Conservation (phyloP, 64 coral and sea anemone species). For the Platygyra sinensis region DNA sequence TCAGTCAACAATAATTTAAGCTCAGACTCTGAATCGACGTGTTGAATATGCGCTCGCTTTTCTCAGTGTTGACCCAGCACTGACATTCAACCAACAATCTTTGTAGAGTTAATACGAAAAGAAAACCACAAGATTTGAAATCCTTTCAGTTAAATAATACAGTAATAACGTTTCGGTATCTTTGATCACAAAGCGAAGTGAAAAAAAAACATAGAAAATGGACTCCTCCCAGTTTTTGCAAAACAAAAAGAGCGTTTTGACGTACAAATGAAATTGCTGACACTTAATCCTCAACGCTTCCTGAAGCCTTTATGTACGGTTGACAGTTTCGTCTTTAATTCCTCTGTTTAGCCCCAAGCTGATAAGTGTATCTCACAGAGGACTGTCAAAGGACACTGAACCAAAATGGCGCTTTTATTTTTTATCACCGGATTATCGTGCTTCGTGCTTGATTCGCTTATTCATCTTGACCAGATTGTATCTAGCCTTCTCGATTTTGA, state of each 20-base stretch:
- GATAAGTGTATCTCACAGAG: neutral
- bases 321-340: constrained; percentile 28
- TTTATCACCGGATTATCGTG: neutral
- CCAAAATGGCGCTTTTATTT: neutral
- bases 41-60: neutral
- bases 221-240: neutral
- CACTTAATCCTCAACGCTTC: neutral
- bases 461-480: neutral
- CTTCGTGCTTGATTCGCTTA: neutral
- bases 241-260: neutral
- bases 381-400: neutral
- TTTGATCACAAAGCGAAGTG: neutral
- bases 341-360: neutral
- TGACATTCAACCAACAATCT: neutral
- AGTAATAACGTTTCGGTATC: neutral
- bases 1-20: neutral
- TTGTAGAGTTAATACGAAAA: neutral
- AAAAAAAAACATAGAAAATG: neutral
- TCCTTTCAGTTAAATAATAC: neutral
- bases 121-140: neutral
- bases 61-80: neutral
- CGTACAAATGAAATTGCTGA: neutral
- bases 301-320: neutral
- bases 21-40: neutral
- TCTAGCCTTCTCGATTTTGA: neutral